Evolutionary conservation across 2,888 invertebrate species (phyloP).

Genomic region (Rambutsinella grinnellia): DNA sequence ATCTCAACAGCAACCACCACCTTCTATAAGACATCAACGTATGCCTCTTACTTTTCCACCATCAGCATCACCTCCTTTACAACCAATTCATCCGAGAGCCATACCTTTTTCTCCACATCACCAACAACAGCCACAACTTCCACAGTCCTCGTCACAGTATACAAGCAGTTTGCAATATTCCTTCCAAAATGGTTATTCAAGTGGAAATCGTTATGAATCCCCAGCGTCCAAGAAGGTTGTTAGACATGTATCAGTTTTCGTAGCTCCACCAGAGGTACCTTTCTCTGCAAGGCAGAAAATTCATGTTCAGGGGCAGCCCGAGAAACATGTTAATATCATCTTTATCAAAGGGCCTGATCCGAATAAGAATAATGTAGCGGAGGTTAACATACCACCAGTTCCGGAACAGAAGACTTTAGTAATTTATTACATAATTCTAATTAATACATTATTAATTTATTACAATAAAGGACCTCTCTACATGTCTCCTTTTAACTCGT

Average conservation of each 20-base stretch:
- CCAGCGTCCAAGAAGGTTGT: conserved; percentile 39
- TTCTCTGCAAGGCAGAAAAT: conserved; percentile 29
- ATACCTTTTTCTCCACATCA: conserved; percentile 1
- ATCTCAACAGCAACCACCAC: not conserved
- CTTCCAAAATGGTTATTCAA: conserved; percentile 15
- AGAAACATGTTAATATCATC: conserved; percentile 54
- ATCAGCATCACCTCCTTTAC: conserved; percentile 11
- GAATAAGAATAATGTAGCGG: conserved; percentile 8
- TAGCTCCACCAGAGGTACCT: conserved; percentile 38
- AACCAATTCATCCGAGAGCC: conserved; percentile 17
- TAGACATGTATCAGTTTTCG: conserved; percentile 47
- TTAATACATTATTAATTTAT: no score
- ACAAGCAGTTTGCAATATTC: conserved; percentile 31
- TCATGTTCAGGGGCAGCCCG: conserved; percentile 36
- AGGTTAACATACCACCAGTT: conserved; percentile 45
- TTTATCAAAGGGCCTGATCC: conserved; percentile 45
- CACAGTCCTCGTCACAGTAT: conserved; percentile 26
- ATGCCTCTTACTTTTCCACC: conserved; percentile 46
- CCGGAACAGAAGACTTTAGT: conserved; percentile 44
- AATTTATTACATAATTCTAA: no score
- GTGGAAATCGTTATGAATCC: not conserved
- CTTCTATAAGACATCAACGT: not conserved
- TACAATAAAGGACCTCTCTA: no score
- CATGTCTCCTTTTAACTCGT: no score
- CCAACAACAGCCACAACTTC: not conserved